A percentile compares a stretch with the other conserved stretches of the same genome.
Evolutionary conservation across 2,888 invertebrate genomes (phyloP).

Genomic region (Atethmia centrago): DNA sequence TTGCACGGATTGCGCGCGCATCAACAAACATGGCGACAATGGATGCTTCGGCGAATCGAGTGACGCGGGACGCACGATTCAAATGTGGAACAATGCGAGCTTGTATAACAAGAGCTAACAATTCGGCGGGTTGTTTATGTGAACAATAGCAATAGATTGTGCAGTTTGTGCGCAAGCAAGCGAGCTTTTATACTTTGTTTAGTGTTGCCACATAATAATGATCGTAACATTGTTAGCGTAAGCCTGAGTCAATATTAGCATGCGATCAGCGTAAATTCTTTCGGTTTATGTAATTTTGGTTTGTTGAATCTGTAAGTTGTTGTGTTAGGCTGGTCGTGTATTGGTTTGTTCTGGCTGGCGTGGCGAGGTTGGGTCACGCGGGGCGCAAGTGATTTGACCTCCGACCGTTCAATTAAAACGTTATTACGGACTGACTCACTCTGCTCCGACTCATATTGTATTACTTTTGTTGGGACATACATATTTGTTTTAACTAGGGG

Average conservation of each 20-base stretch:
- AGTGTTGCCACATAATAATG: constrained; percentile 69
- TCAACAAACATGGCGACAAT: constrained; percentile 89
- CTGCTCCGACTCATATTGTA: constrained; percentile 71
- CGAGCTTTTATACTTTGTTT: constrained; percentile 78
- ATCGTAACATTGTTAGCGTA: constrained; percentile 68
- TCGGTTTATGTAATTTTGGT: constrained; percentile 36
- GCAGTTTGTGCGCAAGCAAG: constrained; percentile 76
- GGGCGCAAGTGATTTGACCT: constrained; percentile 90
- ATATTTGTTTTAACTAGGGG: constrained; percentile 56
- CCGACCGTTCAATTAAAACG: constrained; percentile 88
- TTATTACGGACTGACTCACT: constrained; percentile 76
- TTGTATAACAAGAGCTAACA: constrained; percentile 86
- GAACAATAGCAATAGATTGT: constrained; percentile 84
- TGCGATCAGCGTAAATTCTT: constrained; percentile 57
- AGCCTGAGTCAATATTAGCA: constrained; percentile 62
- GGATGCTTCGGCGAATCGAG: constrained; percentile 85
- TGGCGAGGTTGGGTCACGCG: constrained; percentile 72
- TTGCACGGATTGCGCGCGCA: constrained; percentile 77
- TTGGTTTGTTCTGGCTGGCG: constrained; percentile 52
- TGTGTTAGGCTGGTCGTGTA: constrained; percentile 30
- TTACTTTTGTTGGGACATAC: constrained; percentile 63
- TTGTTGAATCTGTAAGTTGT: constrained; percentile 28
- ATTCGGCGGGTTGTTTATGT: constrained; percentile 85
- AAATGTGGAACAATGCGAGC: constrained; percentile 88
- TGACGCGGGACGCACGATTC: constrained; percentile 82